Percentiles rank a stretch among this genome's conserved stretches.
phyloP scores from a whole-genome alignment of 2,113 vertebrate species.

The Erythrocercus mccallii region DNA sequence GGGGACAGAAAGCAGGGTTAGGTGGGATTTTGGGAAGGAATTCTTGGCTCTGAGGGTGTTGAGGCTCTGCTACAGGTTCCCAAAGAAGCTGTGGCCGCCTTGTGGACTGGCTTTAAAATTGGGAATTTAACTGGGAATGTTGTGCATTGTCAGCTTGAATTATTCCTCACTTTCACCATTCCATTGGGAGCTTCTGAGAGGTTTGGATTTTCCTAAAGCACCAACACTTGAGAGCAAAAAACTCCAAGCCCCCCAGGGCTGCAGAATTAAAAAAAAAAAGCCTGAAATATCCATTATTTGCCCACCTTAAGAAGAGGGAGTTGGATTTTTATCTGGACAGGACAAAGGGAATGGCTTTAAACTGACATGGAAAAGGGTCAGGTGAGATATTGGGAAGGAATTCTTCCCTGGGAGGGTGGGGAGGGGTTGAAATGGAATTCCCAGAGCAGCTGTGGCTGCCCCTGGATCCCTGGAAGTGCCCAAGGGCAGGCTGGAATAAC shows the following conservation, averaged over 20 bases:
- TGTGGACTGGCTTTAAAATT: not conserved
- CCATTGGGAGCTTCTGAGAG: not conserved
- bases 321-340: not conserved
- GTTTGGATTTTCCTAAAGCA: not conserved
- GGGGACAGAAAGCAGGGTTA: not conserved
- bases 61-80: not conserved
- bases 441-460: not conserved
- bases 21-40: not conserved
- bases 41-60: not conserved
- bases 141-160: not conserved
- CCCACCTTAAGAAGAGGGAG: not conserved
- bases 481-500: not conserved
- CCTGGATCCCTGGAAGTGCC: rapidly evolving
- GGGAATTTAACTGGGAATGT: not conserved
- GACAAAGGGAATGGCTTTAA: not conserved
- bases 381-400: not conserved
- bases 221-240: not conserved
- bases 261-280: not conserved
- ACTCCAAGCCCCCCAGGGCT: rapidly evolving
- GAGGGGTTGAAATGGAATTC: not conserved
- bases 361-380: not conserved
- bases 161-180: not conserved
- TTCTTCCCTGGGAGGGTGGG: not conserved
- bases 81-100: not conserved
- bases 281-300: not conserved